Conservation (phyloP, 2,113 vertebrate genomes). For the Uropsilus gracilis region DNA sequence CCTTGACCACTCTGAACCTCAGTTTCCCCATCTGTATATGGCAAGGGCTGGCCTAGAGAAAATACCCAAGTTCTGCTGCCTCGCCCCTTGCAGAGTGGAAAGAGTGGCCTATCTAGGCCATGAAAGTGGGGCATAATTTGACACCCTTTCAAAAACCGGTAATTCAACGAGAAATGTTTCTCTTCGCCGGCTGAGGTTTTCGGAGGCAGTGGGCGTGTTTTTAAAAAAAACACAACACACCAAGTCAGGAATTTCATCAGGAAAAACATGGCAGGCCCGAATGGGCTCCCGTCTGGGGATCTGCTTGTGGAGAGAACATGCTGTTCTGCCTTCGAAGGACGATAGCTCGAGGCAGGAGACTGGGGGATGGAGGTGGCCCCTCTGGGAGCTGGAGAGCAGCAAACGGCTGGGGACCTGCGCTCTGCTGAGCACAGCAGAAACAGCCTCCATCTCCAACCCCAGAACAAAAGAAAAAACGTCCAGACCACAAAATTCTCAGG, state of each 20-base stretch:
- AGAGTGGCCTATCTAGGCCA: conserved; percentile 22
- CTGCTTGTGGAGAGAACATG: conserved; percentile 32
- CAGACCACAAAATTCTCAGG: background rate
- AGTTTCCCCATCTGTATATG: background rate
- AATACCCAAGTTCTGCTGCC: accelerated
- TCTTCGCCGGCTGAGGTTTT: conserved; percentile 72
- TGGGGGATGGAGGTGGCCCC: background rate
- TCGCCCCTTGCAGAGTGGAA: background rate
- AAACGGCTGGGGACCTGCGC: background rate
- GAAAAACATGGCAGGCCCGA: conserved; percentile 57
- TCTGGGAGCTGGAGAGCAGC: background rate
- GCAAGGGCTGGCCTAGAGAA: background rate
- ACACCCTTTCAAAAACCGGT: conserved; percentile 67
- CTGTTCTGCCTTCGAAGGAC: conserved; percentile 30
- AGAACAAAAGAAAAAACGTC: background rate
- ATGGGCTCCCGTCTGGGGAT: conserved; percentile 55
- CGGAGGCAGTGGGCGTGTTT: conserved; percentile 58
- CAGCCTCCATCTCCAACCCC: background rate
- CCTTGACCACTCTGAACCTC: background rate
- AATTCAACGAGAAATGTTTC: conserved; percentile 71
- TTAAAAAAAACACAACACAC: conserved; percentile 68
- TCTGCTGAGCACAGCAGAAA: background rate
- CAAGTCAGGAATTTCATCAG: conserved; percentile 68
- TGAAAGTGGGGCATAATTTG: conserved; percentile 42
- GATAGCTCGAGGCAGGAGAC: background rate